phyloP scores from a whole-genome alignment of 2,888 invertebrate genomes.

The Hyposoter didymator region DNA sequence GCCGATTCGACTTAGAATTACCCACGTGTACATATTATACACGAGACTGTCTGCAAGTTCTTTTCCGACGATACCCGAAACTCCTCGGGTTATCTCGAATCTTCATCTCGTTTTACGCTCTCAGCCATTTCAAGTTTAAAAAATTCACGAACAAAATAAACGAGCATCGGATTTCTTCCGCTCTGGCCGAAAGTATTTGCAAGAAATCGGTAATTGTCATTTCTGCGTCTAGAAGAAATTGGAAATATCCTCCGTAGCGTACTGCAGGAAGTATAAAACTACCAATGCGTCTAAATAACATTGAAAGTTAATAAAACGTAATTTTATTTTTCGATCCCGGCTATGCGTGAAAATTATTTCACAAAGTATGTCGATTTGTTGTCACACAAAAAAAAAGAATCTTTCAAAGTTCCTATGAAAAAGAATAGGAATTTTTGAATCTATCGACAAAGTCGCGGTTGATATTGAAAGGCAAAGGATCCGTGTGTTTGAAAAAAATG shows the following conservation, averaged over 20 bases:
- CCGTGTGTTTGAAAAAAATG: not conserved
- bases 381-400: not conserved
- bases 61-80: slow-evolving; percentile 24
- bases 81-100: slow-evolving; percentile 42
- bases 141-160: slow-evolving; percentile 39
- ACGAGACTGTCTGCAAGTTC: slow-evolving; percentile 10
- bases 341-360: not conserved
- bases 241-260: not conserved
- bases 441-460: not conserved
- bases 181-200: not conserved
- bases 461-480: not conserved
- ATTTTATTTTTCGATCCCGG: not conserved
- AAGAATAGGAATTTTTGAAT: not conserved
- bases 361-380: not conserved
- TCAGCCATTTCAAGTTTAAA: slow-evolving; percentile 51
- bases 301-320: not conserved
- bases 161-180: slow-evolving; percentile 19
- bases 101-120: slow-evolving; percentile 35
- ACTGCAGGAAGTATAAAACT: not conserved
- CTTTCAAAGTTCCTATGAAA: too few species aligned
- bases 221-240: not conserved
- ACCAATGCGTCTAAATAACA: not conserved
- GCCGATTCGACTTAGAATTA: slow-evolving; percentile 8
- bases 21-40: slow-evolving; percentile 18
- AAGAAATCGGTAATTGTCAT: not conserved